Base-by-base conservation (phyloP, 2,113 vertebrate genomes). In the Phaethon lepturus region DNA sequence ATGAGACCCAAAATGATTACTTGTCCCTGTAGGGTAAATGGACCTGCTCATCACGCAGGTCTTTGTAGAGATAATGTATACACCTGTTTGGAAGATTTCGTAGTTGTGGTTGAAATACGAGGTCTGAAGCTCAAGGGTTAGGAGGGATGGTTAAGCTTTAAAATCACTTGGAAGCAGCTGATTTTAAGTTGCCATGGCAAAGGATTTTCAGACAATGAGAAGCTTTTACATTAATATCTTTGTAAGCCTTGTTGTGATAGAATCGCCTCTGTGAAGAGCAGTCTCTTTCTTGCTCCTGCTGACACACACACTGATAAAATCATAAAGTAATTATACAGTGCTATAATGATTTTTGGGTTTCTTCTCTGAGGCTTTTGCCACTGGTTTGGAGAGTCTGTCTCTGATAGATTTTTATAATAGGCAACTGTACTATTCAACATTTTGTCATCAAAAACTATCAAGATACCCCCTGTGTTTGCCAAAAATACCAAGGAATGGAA, bases 141-240 rank as follows among this genome's bases (percentile, higher is more conserved):
- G 91, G 58, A 91, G 96, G 19, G 38, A n/a, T 94, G 69, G 94
- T 49, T 96, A 96, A 98, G 96, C 97, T 98, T 88, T 97, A 97
- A 98, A 97, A 97, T 97, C 96, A 96, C 96, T 97, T 97, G 81
- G 97, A 98, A 97, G 96, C 91, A 92, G 93, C 92, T 92, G 96
- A 96, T 96, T 98, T 97, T 94, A 98, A 97, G 97, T 98, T 98
- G 97, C 98, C 98, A 98, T 98, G 98, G 98, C 94, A 98, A 98
- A 97, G 96, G 95, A 97, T 97, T 97, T 93, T 79, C 95, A 97
- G 96, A 98, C 98, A 98, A 97, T 93, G 97, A 90, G 94, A 96
- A 94, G 94, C 96, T 98, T 97, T 97, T 97, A 95, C 96, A 92
- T 97, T 97, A 97, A 96, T 98, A 91, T 96, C 91, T 96, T 94